phyloP scores from a whole-genome alignment of 92 coral and sea anemone species.

The Porites divaricata region DNA sequence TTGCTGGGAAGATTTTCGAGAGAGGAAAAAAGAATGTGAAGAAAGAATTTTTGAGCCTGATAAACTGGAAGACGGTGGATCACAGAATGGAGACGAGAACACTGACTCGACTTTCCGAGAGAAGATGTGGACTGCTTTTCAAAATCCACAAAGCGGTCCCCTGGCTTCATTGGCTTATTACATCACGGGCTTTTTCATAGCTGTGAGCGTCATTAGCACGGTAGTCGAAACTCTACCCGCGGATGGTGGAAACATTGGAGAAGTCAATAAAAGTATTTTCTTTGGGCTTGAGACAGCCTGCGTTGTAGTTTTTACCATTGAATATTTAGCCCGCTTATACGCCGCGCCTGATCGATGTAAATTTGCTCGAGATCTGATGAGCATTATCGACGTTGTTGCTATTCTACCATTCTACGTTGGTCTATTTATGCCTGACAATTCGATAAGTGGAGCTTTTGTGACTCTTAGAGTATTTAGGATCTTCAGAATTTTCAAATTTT shows the following conservation, averaged over 20 bases:
- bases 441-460: constrained; percentile 99
- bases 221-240: constrained; percentile 96
- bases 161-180: constrained; percentile 89
- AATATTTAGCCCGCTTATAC: constrained; percentile 90
- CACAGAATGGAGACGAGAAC: constrained; percentile 90
- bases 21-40: constrained; percentile 96
- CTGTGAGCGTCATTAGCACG: constrained; percentile 96
- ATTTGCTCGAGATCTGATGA: constrained; percentile 96
- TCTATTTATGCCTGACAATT: constrained; percentile 93
- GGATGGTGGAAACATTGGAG: constrained; percentile 77
- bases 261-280: constrained; percentile 72
- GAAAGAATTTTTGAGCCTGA: constrained; percentile 96
- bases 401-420: constrained; percentile 95
- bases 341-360: constrained; percentile 96
- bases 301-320: constrained; percentile 96
- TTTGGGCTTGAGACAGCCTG: constrained; percentile 96
- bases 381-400: constrained; percentile 96
- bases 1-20: constrained; percentile 99
- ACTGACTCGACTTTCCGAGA: constrained; percentile 87
- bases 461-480: constrained; percentile 98
- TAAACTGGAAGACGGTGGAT: constrained; percentile 90
- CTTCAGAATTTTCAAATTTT: constrained; percentile 99
- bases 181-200: constrained; percentile 95
- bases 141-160: constrained; percentile 97
- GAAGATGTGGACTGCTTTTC: constrained; percentile 98